Conservation (phyloP, 2,113 vertebrate species). For the Ariopsis seemanni region DNA sequence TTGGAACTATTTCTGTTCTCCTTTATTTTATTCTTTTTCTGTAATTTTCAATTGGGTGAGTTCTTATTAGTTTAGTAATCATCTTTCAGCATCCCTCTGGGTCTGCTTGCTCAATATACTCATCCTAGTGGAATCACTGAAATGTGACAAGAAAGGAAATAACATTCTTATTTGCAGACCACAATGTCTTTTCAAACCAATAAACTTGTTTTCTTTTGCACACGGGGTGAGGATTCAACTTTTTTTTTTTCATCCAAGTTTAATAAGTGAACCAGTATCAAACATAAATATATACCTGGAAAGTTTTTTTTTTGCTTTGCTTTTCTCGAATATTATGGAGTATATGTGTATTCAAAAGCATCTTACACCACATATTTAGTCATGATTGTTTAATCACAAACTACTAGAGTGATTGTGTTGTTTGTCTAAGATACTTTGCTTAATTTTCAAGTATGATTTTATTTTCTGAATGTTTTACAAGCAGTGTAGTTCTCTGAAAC, state of each 20-base stretch:
- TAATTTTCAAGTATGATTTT: background rate
- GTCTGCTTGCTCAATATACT: slow-evolving; percentile 35
- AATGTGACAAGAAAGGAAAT: slow-evolving; percentile 41
- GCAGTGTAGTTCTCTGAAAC: background rate
- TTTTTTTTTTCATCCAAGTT: background rate
- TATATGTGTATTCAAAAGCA: background rate
- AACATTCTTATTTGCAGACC: slow-evolving; percentile 1
- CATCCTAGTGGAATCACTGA: slow-evolving; percentile 39
- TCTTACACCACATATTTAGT: background rate
- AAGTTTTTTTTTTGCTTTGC: background rate
- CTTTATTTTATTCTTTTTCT: background rate
- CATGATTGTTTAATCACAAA: background rate
- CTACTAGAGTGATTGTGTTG: background rate
- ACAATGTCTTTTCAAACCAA: background rate
- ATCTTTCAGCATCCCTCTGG: slow-evolving; percentile 46
- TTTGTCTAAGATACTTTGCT: background rate
- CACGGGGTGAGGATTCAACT: background rate
- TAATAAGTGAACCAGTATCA: background rate
- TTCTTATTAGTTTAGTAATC: slow-evolving; percentile 55
- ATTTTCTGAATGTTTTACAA: background rate
- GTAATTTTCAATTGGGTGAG: slow-evolving; percentile 30
- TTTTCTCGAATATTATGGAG: background rate
- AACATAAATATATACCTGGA: background rate
- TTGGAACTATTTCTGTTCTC: background rate
- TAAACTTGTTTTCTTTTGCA: background rate